Base-by-base conservation (phyloP, 2,113 vertebrate genomes). In the Oreotragus oreotragus region DNA sequence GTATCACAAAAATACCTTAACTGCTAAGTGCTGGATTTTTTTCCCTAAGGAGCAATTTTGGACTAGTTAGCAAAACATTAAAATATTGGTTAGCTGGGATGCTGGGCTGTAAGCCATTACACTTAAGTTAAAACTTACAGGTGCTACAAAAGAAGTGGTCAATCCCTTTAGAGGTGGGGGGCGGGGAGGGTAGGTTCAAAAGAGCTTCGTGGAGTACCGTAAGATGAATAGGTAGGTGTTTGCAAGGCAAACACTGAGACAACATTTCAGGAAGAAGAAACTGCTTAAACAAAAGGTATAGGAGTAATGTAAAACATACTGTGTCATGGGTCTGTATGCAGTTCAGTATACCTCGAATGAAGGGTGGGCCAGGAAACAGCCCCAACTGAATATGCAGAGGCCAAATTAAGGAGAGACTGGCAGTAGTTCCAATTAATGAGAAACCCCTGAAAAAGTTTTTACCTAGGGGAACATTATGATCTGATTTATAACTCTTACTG, bases 21-120 rank as follows among this genome's bases (percentile, higher is more conserved):
- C 9, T 23, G 64, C 47, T 55, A 39, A 49, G 16, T 21, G 16
- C 8, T 95, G 11, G 6, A 77, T 51, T 88, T 88, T 64, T 47
- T 83, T 27, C 79, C 81, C 77, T 39, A n/a, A 93, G 96, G 45
- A 90, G 36, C 9, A 90, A 87, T 88, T 96, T 21, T 84, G 55
- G 47, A 89, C 25, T 33, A 97, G 27, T 87, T 53, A 94, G 45
- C 60, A 88, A 95, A 95, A 84, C 64, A 85, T 43, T 80, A 85
- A 94, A 87, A 87, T 39, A 55, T 3, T 23, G 70, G 39, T 84
- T 77, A 91, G 17, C n/a, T 49, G 62, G 19, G n/a, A 92, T 92
- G 13, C 28, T 83, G 13, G 47, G 62, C 19, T 83, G 1, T 57
- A 53, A 97, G 58, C 51, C 7, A 76, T 8, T 58, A 88, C 2